Evolutionary conservation across 2,113 vertebrate species (phyloP), one percentile per base, ranked within the genome.

Genomic region (Corynorhinus townsendii): DNA sequence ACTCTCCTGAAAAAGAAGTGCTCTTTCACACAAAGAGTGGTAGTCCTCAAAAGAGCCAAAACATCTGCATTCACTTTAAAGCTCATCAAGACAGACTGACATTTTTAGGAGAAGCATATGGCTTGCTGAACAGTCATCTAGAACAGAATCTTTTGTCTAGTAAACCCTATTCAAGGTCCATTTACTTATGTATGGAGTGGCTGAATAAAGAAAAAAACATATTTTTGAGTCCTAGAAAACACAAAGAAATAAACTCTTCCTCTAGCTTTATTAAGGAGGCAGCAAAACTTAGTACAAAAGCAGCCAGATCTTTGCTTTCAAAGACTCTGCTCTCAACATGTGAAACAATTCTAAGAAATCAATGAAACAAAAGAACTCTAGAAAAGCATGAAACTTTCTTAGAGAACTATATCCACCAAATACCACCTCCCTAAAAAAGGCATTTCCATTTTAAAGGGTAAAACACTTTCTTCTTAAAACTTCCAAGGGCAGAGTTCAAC

Each of bases 41-140:
- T 95, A 94, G 96, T 91, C 88, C 92, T 91, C 82, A 93, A 92
- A 96, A 94, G 47, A 94, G 80, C 91, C 91, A 72, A 94, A 96
- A 97, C 97, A 97, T 97, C 95, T 97, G 97, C 52, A 91, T 91
- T 97, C 94, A 97, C 97, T 97, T 96, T 97, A 96, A 97, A 97
- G 82, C 95, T 96, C 96, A 97, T 97, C 97, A 96, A 86, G 79
- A 97, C 88, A 95, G 95, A 97, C 85, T 97, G 95, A 97, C 97
- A 84, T 92, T 97, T 97, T 97, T 96, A 97, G 94, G 95, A 97
- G 97, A 96, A 97, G 96, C 96, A 97, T 96, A 96, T 96, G 96
- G 95, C 47, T 94, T 91, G 38, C 86, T 97, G 82, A 94, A 97
- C 95, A 95, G 92, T 94, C 97, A 96, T 95, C 97, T 97, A 97